These are phyloP conservation scores for Hiodon alosoides DNA, from an alignment of 2,113 vertebrate genomes.

Conservation along the genomic window DNA sequence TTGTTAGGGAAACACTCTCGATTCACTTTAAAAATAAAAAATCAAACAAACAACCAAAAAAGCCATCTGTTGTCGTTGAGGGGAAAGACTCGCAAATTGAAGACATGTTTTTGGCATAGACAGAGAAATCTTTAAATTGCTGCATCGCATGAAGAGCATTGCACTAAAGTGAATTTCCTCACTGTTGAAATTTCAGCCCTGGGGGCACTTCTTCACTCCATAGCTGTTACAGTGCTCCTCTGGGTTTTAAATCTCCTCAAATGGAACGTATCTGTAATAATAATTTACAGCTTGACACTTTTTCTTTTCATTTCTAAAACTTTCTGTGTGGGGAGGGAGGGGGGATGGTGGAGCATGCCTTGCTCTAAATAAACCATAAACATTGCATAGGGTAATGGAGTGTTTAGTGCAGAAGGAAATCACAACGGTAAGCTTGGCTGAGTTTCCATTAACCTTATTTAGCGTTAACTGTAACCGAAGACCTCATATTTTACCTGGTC, in stretches of 20 bases:
- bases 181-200: constrained; percentile 1
- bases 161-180: neutral
- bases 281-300: constrained; percentile 38
- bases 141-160: constrained; percentile 6
- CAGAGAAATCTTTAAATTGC: constrained; percentile 4
- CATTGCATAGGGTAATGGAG: constrained; percentile 36
- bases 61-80: neutral
- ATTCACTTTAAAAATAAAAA: constrained; percentile 1
- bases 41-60: neutral
- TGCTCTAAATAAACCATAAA: constrained; percentile 34
- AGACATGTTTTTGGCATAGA: constrained; percentile 10
- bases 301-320: constrained; percentile 30
- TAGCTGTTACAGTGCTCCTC: constrained; percentile 28
- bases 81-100: neutral
- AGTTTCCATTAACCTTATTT: constrained; percentile 37
- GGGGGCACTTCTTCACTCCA: neutral
- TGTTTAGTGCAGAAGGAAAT: constrained; percentile 54
- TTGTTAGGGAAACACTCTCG: neutral
- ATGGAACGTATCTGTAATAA: constrained; percentile 33
- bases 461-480: neutral
- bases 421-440: constrained; percentile 40
- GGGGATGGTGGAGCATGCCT: constrained; percentile 26
- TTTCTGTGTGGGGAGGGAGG: constrained; percentile 3
- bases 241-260: constrained; percentile 26
- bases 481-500: neutral